Conservation (phyloP, 2,888 invertebrate species). For the Brenthis ino region DNA sequence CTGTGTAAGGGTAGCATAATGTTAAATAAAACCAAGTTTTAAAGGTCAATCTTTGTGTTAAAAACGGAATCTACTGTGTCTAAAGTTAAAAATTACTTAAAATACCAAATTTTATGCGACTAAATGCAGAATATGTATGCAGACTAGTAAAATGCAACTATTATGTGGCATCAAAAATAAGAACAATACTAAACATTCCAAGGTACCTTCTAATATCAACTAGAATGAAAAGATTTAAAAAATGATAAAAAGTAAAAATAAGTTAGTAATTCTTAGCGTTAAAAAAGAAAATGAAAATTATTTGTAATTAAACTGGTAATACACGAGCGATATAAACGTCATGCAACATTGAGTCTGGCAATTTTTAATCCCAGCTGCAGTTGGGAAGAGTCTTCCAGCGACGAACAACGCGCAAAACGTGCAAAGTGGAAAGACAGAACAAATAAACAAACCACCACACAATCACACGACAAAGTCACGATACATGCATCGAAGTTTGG, state of each 20-base stretch:
- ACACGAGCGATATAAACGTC: conserved; percentile 12
- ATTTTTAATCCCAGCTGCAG: conserved; percentile 13
- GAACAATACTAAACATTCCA: conserved; percentile 11
- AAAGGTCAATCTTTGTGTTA: background rate
- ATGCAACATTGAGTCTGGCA: background rate
- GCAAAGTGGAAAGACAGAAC: conserved; percentile 26
- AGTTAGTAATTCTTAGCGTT: conserved; percentile 1
- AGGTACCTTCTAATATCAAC: background rate
- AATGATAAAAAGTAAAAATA: background rate
- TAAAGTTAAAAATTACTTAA: conserved; percentile 26
- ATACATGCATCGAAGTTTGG: conserved; percentile 40
- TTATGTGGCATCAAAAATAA: conserved; percentile 14
- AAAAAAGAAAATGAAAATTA: background rate
- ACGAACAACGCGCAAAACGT: conserved; percentile 25
- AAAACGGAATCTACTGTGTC: conserved; percentile 32
- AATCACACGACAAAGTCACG: conserved; percentile 29
- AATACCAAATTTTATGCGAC: conserved; percentile 14
- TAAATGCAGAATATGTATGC: conserved; percentile 26
- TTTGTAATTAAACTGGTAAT: background rate
- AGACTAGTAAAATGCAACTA: conserved; percentile 24
- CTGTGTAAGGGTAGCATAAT: conserved; percentile 41
- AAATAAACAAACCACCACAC: conserved; percentile 19
- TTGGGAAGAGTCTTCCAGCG: conserved; percentile 14
- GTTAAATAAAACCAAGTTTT: background rate
- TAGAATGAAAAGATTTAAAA: background rate